Percentiles rank a stretch among this genome's conserved stretches.
Conservation (phyloP, 92 coral and sea anemone genomes). For the Virgularia gustaviana region DNA sequence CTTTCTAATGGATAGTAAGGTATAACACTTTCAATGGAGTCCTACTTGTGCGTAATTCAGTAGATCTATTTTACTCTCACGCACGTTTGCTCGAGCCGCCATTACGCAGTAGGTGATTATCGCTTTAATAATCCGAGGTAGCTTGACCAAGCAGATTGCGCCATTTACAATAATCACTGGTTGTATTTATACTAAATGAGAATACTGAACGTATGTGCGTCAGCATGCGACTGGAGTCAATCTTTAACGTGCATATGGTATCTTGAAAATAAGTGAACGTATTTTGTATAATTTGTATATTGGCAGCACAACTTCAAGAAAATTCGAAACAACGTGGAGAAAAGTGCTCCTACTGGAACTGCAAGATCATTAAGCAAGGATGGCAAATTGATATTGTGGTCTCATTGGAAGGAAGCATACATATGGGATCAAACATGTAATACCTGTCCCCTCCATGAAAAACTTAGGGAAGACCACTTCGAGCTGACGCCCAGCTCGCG, state of each 20-base stretch:
- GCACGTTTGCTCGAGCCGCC: too few species aligned
- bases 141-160: too few species aligned
- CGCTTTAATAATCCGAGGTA: too few species aligned
- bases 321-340: slow-evolving; percentile 47
- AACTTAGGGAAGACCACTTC: slow-evolving; percentile 31
- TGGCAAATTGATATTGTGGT: slow-evolving; percentile 44
- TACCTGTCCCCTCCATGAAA: slow-evolving; percentile 54
- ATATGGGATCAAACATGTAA: slow-evolving; percentile 51
- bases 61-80: too few species aligned
- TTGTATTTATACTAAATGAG: too few species aligned
- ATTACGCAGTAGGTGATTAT: too few species aligned
- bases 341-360: slow-evolving; percentile 30
- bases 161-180: too few species aligned
- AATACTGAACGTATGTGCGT: not conserved
- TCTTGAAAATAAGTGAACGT: not conserved
- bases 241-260: not conserved
- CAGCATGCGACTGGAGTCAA: not conserved
- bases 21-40: too few species aligned
- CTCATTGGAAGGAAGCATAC: slow-evolving; percentile 48
- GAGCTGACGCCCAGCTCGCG: slow-evolving; percentile 48
- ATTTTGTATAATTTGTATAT: not conserved
- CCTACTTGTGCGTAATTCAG: too few species aligned
- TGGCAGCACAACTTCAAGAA: slow-evolving; percentile 56
- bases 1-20: slow-evolving; percentile 33
- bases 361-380: slow-evolving; percentile 26